Percentiles rank a stretch among this genome's conserved stretches.
phyloP scores from a whole-genome alignment of 2,113 vertebrate species.

The Nothoprocta pentlandii region DNA sequence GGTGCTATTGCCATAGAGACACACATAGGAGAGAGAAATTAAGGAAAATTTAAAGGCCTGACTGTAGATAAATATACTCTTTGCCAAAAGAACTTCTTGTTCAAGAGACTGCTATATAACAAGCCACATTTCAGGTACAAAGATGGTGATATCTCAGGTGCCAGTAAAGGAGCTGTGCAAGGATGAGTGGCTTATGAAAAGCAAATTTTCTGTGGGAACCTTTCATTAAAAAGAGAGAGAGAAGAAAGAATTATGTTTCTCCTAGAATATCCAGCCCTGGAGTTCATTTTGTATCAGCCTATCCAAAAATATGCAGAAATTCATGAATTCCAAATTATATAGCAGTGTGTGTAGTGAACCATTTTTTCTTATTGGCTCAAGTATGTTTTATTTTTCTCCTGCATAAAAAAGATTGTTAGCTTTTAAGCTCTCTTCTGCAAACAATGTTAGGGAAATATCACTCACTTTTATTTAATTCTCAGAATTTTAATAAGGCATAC shows the following conservation, averaged over 20 bases:
- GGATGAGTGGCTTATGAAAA: background rate
- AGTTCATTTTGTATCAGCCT: background rate
- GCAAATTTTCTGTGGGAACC: background rate
- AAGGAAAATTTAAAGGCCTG: background rate
- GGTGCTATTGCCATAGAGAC: background rate
- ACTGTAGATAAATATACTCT: background rate
- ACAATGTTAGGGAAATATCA: constrained; percentile 56
- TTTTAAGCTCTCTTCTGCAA: constrained; percentile 52
- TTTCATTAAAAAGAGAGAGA: background rate
- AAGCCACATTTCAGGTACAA: background rate
- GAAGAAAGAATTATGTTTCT: background rate
- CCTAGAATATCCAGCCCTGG: background rate
- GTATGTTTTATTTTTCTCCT: background rate
- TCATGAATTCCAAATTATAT: background rate
- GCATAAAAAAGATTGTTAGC: constrained; percentile 20
- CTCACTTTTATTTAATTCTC: constrained; percentile 69
- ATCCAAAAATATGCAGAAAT: background rate
- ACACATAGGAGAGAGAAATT: background rate
- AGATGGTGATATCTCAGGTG: background rate
- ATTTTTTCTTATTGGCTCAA: background rate
- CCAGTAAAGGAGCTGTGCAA: background rate
- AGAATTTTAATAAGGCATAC: constrained; percentile 53
- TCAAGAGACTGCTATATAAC: background rate
- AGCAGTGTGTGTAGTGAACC: background rate
- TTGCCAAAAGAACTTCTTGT: background rate